Base-by-base conservation (phyloP, 2,113 vertebrate genomes). In the Engystomops pustulosus region DNA sequence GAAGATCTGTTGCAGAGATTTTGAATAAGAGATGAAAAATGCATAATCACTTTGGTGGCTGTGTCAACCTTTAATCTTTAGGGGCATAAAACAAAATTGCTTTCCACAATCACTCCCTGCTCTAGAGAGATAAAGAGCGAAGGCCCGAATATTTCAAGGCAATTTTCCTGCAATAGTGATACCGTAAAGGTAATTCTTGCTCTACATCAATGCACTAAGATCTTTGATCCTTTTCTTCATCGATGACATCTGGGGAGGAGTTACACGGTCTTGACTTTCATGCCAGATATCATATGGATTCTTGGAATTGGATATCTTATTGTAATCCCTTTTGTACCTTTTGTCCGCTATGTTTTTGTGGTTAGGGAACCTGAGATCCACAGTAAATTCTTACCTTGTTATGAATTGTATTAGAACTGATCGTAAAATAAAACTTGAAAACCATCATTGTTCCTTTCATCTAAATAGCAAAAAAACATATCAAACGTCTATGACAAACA, bases 61-160 rank as follows among this genome's bases (percentile, higher is more conserved):
- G 23, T 55, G 62, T 78, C 60, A 78, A 68, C 82, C 72, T 84
- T 69, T 84, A 84, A 84, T 84, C 82, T 84, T 51, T 78, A 78
- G 74, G 62, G 82, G 74, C 53, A 84, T 84, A 41, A 84, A 84
- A 77, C 72, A 84, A 84, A 77, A 84, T 84, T 51, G 51, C 55
- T 75, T 83, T 75, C 38, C 27, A 58, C 80, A 81, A 81, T 58
- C 49, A 53, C n/a, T 81, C 30, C 25, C 80, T 81, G 80, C 71
- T 65, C 14, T 27, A 11, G 47, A 34, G 25, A 83, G 70, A 76
- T 75, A 49, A 58, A 75, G 49, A 83, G 49, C 44, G 38, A 41
- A 62, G 41, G 41, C 6, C 27, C 18, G 36, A 58, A 60, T 34
- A 34, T 83, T 65, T 45, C 55, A 62, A 83, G 44, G 70, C 38